Percentiles rank a stretch among this genome's conserved stretches.
Evolutionary conservation across 2,113 vertebrate species (phyloP).

Genomic region (Beaufortia kweichowensis): DNA sequence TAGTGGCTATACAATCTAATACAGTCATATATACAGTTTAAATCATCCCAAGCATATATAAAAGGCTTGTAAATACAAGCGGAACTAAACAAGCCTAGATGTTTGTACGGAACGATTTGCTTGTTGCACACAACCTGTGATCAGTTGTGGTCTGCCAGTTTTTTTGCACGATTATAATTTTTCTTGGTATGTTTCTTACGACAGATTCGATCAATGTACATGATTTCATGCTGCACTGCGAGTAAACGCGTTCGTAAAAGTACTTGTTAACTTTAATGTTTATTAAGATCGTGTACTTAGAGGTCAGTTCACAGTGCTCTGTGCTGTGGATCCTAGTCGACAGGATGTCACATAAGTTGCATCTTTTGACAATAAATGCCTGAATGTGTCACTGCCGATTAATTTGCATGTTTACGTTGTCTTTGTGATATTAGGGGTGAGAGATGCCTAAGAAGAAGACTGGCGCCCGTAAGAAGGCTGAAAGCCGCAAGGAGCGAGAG

Average conservation of each 20-base stretch:
- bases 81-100: neutral
- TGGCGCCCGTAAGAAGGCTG: conserved; percentile 94
- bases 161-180: neutral
- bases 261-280: neutral
- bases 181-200: neutral
- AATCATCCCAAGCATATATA: neutral
- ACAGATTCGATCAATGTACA: neutral
- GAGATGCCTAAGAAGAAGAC: conserved; percentile 99
- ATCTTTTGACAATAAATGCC: no score
- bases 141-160: neutral
- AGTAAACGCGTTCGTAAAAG: neutral
- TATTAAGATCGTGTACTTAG: neutral
- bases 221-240: neutral
- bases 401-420: neutral
- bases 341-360: no score
- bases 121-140: neutral
- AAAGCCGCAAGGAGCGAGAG: conserved; percentile 91
- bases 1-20: no score
- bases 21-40: neutral
- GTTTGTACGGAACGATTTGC: neutral
- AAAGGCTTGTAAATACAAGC: neutral
- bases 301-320: neutral
- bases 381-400: neutral
- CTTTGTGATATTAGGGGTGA: neutral
- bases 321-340: neutral